Evolutionary conservation across 2,797 vertebrate species (phyloP).

Genomic region (Danio kyathit): DNA sequence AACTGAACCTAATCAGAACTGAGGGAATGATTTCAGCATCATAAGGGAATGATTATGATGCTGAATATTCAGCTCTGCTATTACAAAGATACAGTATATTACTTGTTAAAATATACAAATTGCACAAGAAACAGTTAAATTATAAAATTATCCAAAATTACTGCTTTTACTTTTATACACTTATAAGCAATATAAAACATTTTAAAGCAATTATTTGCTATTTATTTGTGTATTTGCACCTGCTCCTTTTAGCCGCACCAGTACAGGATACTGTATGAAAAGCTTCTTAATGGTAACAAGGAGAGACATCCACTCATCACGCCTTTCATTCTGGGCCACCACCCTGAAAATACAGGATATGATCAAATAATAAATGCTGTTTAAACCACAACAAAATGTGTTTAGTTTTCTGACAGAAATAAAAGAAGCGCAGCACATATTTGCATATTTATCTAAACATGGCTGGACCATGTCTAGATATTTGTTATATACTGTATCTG

Average conservation of each 20-base stretch:
- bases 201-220: too few species aligned
- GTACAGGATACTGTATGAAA: slow-evolving; percentile 95
- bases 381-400: background rate
- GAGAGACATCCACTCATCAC: slow-evolving; percentile 95
- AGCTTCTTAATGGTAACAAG: slow-evolving; percentile 98
- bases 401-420: too few species aligned
- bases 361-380: background rate
- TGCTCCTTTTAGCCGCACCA: slow-evolving; percentile 93
- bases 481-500: too few species aligned
- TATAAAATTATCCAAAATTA: too few species aligned
- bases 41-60: too few species aligned
- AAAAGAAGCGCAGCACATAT: too few species aligned
- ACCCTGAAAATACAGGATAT: slow-evolving; percentile 78
- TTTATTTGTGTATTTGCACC: slow-evolving; percentile 72
- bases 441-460: background rate
- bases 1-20: background rate
- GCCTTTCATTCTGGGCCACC: slow-evolving; percentile 95
- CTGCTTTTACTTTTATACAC: too few species aligned
- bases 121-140: too few species aligned
- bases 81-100: background rate
- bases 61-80: background rate
- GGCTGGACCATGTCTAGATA: too few species aligned
- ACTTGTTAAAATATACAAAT: too few species aligned
- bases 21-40: background rate
- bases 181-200: too few species aligned